phyloP scores from a whole-genome alignment of 2,113 vertebrate species.

The Eublepharis macularius region DNA sequence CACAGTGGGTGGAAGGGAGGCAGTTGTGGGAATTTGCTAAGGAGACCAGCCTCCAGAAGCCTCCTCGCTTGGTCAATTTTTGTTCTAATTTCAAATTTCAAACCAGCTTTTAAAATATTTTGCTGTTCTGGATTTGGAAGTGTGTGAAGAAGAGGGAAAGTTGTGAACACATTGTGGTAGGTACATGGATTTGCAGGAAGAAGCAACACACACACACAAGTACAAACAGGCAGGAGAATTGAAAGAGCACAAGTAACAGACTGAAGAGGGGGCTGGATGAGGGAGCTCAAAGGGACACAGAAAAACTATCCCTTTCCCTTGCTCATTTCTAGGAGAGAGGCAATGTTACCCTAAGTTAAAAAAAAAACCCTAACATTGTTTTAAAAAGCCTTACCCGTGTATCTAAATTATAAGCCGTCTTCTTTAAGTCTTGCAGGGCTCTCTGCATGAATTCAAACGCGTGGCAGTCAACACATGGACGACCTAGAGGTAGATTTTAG shows the following conservation, averaged over 20 bases:
- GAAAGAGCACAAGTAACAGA: background rate
- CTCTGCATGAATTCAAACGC: constrained; percentile 96
- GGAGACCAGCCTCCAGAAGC: background rate
- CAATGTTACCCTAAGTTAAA: too few species aligned
- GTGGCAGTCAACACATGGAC: constrained; percentile 92
- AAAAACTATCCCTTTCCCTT: too few species aligned
- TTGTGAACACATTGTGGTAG: too few species aligned
- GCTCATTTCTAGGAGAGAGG: background rate
- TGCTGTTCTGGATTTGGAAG: background rate
- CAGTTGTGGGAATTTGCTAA: background rate
- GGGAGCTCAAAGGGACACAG: too few species aligned
- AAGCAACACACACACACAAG: background rate
- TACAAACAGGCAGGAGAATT: background rate
- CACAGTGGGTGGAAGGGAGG: too few species aligned
- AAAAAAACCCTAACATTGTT: background rate
- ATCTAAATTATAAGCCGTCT: constrained; percentile 89
- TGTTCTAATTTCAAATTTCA: background rate
- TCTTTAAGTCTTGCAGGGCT: constrained; percentile 90
- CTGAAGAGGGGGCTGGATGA: too few species aligned
- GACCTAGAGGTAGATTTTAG: constrained; percentile 73
- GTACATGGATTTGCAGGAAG: background rate
- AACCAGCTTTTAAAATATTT: background rate
- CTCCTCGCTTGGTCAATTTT: background rate
- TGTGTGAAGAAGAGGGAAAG: too few species aligned
- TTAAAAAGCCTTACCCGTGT: constrained; percentile 76